Conservation (phyloP, 2,888 invertebrate genomes). For the Caenorhabditis angaria region DNA sequence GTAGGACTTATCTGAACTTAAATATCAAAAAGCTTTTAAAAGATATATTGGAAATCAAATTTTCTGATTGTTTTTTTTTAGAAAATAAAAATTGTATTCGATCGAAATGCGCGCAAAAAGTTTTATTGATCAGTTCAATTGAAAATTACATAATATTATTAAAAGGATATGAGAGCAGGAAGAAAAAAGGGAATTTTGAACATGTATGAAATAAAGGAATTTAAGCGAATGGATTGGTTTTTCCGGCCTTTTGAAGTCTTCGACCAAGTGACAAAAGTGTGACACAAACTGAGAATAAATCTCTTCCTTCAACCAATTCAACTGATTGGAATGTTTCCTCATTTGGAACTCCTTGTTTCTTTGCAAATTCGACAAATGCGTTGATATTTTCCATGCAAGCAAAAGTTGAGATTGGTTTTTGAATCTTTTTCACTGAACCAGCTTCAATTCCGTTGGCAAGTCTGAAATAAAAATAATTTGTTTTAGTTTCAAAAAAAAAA, state of each 20-base stretch:
- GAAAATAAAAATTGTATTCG: too few relatives aligned
- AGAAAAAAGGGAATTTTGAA: background rate
- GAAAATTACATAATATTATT: background rate
- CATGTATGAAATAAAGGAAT: background rate
- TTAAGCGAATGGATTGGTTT: constrained; percentile 63
- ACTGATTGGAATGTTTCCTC: constrained; percentile 94
- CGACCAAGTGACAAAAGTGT: constrained; percentile 69
- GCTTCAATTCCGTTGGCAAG: constrained; percentile 86
- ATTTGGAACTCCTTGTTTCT: constrained; percentile 82
- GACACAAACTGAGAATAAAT: constrained; percentile 85
- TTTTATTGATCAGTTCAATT: background rate
- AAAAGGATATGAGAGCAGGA: constrained; percentile 8
- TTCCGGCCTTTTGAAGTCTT: constrained; percentile 64
- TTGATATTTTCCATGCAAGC: constrained; percentile 99
- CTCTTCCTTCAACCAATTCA: constrained; percentile 94
- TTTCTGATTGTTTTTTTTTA: too few relatives aligned
- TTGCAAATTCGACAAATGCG: constrained; percentile 87
- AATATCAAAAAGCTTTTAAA: too few relatives aligned
- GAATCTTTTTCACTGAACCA: constrained; percentile 89
- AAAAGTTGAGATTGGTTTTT: constrained; percentile 89
- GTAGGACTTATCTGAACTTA: too few relatives aligned
- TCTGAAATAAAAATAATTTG: constrained; percentile 76
- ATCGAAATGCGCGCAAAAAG: background rate
- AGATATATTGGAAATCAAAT: too few relatives aligned
- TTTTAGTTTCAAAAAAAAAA: background rate